These are phyloP conservation scores for Lepilemur ruficaudatus DNA, from an alignment of 2,797 vertebrate species.

Conservation along the genomic window DNA sequence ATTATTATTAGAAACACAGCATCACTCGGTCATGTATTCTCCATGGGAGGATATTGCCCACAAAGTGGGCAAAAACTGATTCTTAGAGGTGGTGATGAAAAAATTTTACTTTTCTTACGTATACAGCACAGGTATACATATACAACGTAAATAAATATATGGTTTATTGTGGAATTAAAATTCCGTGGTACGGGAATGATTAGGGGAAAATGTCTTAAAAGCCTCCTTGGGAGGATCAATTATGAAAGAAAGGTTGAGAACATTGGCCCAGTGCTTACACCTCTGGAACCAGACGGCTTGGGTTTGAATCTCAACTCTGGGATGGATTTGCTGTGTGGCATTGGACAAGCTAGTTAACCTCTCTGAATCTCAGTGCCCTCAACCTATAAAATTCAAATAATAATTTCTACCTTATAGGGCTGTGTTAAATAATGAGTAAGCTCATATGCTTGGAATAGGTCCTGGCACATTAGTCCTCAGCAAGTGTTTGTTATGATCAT, in stretches of 20 bases:
- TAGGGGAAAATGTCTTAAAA: background rate
- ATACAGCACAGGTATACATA: rapidly evolving
- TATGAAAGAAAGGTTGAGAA: background rate
- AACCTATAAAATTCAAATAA: background rate
- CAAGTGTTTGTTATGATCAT: background rate
- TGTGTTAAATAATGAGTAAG: background rate
- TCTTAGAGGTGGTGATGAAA: background rate
- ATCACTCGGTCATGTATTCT: rapidly evolving
- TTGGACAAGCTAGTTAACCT: background rate
- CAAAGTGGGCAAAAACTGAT: background rate
- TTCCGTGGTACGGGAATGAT: background rate
- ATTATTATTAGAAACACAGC: background rate
- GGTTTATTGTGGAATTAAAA: background rate
- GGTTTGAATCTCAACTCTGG: background rate
- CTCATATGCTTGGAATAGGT: background rate
- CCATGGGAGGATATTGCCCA: background rate
- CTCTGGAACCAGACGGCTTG: background rate
- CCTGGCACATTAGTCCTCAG: background rate
- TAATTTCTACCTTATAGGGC: background rate
- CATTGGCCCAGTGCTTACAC: background rate
- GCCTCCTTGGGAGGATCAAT: background rate
- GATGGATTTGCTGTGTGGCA: background rate
- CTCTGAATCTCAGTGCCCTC: background rate
- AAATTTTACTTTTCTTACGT: background rate
- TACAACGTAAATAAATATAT: rapidly evolving